Conservation (phyloP, 2,888 invertebrate species). For the Ommatoiulus sabulosus region DNA sequence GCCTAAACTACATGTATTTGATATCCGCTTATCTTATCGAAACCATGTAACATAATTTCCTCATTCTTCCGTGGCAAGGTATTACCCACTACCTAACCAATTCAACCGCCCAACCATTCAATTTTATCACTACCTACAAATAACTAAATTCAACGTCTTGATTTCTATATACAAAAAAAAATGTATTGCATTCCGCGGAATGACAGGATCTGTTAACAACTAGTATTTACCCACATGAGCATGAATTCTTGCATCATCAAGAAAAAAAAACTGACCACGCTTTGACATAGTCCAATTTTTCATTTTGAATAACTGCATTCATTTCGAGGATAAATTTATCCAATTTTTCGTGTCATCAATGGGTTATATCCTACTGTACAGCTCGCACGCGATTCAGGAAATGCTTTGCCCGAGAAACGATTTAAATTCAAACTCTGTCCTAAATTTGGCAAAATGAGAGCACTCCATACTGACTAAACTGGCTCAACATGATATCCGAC, state of each 20-base stretch:
- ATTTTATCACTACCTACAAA: neutral
- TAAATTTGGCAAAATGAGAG: slow-evolving; percentile 6
- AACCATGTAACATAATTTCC: neutral
- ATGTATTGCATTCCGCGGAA: neutral
- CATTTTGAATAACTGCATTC: neutral
- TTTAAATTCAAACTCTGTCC: slow-evolving; percentile 18
- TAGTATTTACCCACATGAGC: neutral
- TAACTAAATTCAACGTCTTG: neutral
- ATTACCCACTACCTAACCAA: neutral
- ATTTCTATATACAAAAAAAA: neutral
- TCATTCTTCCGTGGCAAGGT: neutral
- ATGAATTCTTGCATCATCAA: neutral
- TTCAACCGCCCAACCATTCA: neutral
- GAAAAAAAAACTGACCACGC: neutral
- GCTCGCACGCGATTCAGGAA: slow-evolving; percentile 10
- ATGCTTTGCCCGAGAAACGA: neutral
- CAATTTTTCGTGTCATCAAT: neutral
- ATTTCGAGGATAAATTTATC: neutral
- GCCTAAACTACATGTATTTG: neutral
- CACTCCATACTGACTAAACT: slow-evolving; percentile 40
- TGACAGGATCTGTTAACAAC: neutral
- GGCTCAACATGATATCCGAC: slow-evolving; percentile 32
- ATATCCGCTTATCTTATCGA: neutral
- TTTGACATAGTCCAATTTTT: slow-evolving; percentile 14
- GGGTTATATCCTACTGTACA: neutral